A percentile compares a stretch with the other conserved stretches of the same genome.
Conservation (phyloP, 2,797 vertebrate genomes). For the Gastrophryne carolinensis region DNA sequence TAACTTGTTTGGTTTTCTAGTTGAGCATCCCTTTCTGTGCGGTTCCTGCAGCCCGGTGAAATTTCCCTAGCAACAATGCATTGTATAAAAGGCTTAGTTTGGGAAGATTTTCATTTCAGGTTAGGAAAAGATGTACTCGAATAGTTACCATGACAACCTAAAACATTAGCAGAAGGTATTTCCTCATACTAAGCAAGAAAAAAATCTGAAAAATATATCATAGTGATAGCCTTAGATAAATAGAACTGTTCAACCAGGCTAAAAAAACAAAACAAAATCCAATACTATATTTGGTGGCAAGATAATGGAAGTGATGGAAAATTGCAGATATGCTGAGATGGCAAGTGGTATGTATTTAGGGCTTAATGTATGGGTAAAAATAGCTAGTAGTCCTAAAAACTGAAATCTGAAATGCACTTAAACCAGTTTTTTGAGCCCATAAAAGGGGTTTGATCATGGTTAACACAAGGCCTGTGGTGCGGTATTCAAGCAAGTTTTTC, state of each 20-base stretch:
- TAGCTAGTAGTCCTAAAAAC: not conserved
- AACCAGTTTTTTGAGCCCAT: not conserved
- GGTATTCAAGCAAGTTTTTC: too few relatives aligned
- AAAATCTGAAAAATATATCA: constrained; percentile 12
- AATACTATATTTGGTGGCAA: not conserved
- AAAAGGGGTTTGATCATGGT: too few relatives aligned
- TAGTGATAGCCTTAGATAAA: constrained; percentile 15
- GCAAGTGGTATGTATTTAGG: not conserved
- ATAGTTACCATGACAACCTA: constrained; percentile 32
- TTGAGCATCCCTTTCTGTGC: not conserved
- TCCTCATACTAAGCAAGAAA: constrained; percentile 13
- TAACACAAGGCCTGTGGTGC: too few relatives aligned
- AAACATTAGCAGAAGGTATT: constrained; percentile 26
- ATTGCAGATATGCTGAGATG: not conserved
- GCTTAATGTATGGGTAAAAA: not conserved
- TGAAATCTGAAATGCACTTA: not conserved
- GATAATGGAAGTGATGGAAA: not conserved
- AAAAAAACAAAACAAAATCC: not conserved
- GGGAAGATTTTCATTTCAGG: constrained; percentile 4
- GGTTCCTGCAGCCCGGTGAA: not conserved
- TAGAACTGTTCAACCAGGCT: constrained; percentile 3
- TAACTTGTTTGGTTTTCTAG: not conserved
- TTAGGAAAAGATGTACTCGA: constrained; percentile 2
- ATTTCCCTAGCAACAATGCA: constrained; percentile 15
- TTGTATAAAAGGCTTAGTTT: not conserved